Conservation (phyloP, 2,797 vertebrate species). For the Galago senegalensis region DNA sequence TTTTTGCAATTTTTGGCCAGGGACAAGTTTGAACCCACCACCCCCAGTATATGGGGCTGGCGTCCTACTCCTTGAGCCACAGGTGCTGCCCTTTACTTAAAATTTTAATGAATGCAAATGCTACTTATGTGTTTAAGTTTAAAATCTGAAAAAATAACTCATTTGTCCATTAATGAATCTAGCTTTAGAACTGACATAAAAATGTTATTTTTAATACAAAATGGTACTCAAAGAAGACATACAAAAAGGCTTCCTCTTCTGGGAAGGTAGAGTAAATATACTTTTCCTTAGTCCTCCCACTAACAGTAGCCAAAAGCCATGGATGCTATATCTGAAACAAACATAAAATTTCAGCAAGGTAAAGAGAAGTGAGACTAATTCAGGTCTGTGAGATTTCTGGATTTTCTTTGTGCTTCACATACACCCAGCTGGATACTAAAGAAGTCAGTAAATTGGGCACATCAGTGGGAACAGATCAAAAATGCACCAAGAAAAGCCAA, state of each 20-base stretch:
- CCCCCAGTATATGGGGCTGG: no score
- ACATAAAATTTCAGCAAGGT: not conserved
- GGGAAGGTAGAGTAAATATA: not conserved
- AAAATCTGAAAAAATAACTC: constrained; percentile 69
- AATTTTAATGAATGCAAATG: constrained; percentile 82
- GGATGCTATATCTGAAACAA: not conserved
- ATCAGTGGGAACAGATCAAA: not conserved
- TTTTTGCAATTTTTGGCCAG: no score
- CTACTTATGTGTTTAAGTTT: constrained; percentile 69
- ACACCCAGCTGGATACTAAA: no score
- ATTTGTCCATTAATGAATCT: constrained; percentile 72
- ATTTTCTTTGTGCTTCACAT: not conserved
- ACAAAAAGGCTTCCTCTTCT: not conserved
- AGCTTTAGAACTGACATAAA: constrained; percentile 27
- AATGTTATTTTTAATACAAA: constrained; percentile 32
- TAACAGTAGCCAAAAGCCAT: not conserved
- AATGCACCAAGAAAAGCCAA: not conserved
- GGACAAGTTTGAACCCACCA: no score
- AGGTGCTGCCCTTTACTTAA: not conserved
- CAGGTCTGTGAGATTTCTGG: not conserved
- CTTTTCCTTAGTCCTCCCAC: not conserved
- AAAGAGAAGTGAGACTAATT: not conserved
- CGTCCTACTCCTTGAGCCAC: no score
- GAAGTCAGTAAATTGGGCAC: not conserved
- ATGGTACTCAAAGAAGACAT: constrained; percentile 41